phyloP scores from a whole-genome alignment of 2,113 vertebrate genomes.

The Rana temporaria region DNA sequence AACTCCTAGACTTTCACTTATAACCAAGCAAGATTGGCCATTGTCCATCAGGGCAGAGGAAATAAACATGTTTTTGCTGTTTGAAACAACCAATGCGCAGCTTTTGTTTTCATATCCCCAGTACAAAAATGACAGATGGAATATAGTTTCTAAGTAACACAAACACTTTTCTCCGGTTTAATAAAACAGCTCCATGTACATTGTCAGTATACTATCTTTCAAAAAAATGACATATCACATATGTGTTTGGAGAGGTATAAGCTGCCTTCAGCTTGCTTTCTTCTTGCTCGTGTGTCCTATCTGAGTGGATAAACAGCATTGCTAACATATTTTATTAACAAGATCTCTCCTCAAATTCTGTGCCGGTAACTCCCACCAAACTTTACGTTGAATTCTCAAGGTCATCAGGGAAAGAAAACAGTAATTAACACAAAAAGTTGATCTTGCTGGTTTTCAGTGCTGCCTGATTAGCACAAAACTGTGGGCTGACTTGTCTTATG shows the following conservation, averaged over 20 bases:
- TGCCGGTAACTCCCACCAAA: constrained; percentile 81
- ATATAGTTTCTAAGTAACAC: too few species aligned
- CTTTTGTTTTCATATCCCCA: too few species aligned
- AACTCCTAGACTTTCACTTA: too few species aligned
- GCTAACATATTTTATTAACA: constrained; percentile 66
- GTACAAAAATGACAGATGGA: too few species aligned
- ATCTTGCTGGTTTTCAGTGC: constrained; percentile 68
- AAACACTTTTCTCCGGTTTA: too few species aligned
- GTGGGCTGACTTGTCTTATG: constrained; percentile 59
- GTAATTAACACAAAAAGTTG: constrained; percentile 77
- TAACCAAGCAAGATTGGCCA: too few species aligned
- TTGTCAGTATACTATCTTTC: too few species aligned
- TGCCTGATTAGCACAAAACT: constrained; percentile 67
- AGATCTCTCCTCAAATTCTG: constrained; percentile 76
- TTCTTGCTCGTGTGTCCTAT: constrained; percentile 1
- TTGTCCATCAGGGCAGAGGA: too few species aligned
- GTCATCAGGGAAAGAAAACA: constrained; percentile 82
- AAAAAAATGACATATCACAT: not conserved
- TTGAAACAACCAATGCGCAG: too few species aligned
- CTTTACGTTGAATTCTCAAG: constrained; percentile 72
- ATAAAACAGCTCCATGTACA: too few species aligned
- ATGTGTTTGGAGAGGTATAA: not conserved
- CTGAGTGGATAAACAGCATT: constrained; percentile 39
- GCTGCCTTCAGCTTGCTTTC: not conserved
- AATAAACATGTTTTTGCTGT: too few species aligned